A percentile compares a stretch with the other conserved stretches of the same genome.
Conservation (phyloP, 1,140 invertebrate species). For the Acyrthosiphon pisum region DNA sequence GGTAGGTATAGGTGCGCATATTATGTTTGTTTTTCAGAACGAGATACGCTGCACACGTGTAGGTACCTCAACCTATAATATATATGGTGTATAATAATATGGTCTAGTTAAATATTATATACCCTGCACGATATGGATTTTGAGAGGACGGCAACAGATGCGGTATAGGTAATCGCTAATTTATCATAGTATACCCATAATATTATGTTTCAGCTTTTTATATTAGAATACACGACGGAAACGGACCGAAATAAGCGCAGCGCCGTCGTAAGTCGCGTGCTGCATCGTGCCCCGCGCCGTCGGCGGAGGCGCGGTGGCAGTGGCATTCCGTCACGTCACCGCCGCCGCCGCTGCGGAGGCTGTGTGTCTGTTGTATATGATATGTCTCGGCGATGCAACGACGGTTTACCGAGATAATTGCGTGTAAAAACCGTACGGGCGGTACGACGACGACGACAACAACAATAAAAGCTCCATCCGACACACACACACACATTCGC, state of each 20-base stretch:
- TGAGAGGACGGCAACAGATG: no score
- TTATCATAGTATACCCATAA: no score
- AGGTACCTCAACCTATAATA: no score
- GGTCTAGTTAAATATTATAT: no score
- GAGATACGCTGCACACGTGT: no score
- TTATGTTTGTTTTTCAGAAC: no score
- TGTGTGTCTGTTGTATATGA: background rate
- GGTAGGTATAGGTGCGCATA: no score
- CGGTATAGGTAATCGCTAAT: background rate
- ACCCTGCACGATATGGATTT: no score
- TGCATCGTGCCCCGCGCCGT: background rate
- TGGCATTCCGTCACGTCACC: conserved; percentile 53
- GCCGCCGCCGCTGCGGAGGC: background rate
- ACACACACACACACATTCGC: no score
- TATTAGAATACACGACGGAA: background rate
- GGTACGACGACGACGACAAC: conserved; percentile 7
- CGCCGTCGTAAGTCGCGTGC: background rate
- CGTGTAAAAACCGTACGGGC: conserved; percentile 47
- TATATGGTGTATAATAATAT: no score
- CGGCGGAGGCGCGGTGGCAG: background rate
- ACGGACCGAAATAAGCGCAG: background rate
- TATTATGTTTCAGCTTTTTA: background rate
- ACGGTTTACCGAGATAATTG: conserved; percentile 46
- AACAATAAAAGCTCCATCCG: conserved; percentile 54
- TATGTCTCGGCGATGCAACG: background rate